phyloP scores from a whole-genome alignment of 2,797 vertebrate species.

The Pseudomugil tenellus region DNA sequence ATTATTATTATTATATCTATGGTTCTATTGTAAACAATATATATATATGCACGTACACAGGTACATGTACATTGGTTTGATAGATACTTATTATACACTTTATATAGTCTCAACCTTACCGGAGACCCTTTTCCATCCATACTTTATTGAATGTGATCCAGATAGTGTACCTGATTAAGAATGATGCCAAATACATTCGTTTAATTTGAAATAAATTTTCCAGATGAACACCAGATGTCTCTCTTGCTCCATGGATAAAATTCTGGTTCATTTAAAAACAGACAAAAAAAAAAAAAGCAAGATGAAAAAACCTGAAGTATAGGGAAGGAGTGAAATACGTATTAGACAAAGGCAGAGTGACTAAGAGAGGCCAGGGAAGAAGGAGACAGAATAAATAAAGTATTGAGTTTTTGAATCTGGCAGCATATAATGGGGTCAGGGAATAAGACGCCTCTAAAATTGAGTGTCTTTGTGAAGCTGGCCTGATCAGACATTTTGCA shows the following conservation, averaged over 20 bases:
- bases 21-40: background rate
- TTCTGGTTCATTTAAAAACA: background rate
- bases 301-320: constrained; percentile 25
- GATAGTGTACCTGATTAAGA: background rate
- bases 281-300: background rate
- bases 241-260: constrained; percentile 83
- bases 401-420: constrained; percentile 80
- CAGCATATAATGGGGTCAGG: constrained; percentile 81
- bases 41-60: background rate
- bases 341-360: constrained; percentile 68
- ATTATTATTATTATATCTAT: background rate
- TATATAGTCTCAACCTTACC: background rate
- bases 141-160: background rate
- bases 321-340: constrained; percentile 60
- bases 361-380: constrained; percentile 50
- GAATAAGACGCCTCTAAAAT: constrained; percentile 82
- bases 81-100: background rate
- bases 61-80: background rate
- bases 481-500: constrained; percentile 72
- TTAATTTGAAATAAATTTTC: constrained; percentile 27
- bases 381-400: constrained; percentile 79
- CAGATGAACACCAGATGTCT: constrained; percentile 81
- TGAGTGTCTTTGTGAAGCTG: constrained; percentile 77
- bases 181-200: background rate
- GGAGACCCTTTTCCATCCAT: background rate